These are phyloP conservation scores for Spatulosminthurus flaviceps DNA, from an alignment of 2,888 invertebrate genomes.

Conservation along the genomic window DNA sequence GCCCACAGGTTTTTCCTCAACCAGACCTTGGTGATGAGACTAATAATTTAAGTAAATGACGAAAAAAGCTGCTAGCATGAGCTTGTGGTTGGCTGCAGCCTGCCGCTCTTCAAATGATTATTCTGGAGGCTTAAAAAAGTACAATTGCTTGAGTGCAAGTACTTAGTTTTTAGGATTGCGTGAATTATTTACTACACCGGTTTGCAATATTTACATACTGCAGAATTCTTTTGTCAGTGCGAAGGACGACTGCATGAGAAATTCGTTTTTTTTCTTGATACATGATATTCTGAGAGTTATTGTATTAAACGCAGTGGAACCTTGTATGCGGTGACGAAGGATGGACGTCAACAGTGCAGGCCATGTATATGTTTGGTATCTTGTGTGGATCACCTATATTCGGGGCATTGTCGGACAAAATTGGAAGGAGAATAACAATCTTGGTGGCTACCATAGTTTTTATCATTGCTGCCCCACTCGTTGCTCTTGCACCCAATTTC, in stretches of 20 bases:
- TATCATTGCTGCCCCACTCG: conserved; percentile 53
- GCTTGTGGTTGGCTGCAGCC: no score
- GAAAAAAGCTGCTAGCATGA: no score
- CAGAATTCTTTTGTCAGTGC: background rate
- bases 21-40: background rate
- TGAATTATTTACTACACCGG: no score
- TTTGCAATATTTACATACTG: no score
- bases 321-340: conserved; percentile 51
- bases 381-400: conserved; percentile 57
- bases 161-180: no score
- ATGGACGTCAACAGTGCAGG: conserved; percentile 56
- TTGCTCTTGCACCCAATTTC: conserved; percentile 54
- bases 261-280: background rate
- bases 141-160: no score
- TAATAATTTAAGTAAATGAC: no score
- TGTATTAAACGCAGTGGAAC: conserved; percentile 45
- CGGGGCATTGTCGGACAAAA: conserved; percentile 59
- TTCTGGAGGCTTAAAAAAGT: no score
- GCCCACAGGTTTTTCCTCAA: background rate
- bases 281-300: background rate
- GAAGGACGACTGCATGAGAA: background rate
- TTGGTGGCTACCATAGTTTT: conserved; percentile 53
- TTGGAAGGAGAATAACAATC: conserved; percentile 55
- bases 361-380: conserved; percentile 61
- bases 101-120: no score